These are phyloP conservation scores for Daptonema setosum DNA, from an alignment of 2,888 invertebrate species.

Conservation along the genomic window DNA sequence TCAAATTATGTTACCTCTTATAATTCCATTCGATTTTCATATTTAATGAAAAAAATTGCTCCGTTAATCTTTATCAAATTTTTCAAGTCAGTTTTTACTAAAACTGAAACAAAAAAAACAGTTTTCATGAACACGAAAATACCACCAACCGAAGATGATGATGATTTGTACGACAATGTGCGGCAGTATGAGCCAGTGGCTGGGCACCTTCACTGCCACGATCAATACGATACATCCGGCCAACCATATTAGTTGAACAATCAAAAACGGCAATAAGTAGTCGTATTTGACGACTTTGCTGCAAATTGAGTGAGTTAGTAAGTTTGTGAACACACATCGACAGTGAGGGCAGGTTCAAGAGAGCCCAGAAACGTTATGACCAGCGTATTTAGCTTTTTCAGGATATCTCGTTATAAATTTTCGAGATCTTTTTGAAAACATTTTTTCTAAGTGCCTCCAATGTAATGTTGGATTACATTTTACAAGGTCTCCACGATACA, in stretches of 20 bases:
- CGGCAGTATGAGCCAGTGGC: background rate
- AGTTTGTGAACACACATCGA: background rate
- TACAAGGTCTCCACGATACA: too few relatives aligned
- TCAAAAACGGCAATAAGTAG: background rate
- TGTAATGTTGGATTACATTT: too few relatives aligned
- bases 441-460: too few relatives aligned
- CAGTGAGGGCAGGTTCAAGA: background rate
- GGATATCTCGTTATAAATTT: background rate
- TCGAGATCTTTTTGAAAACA: background rate
- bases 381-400: background rate
- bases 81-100: too few relatives aligned
- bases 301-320: background rate
- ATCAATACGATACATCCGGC: background rate
- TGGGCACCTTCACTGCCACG: background rate
- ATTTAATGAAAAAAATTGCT: too few relatives aligned
- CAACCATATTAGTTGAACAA: background rate
- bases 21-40: too few relatives aligned
- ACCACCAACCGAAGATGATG: too few relatives aligned
- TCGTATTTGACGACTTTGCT: background rate
- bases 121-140: too few relatives aligned
- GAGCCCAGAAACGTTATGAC: background rate
- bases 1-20: too few relatives aligned
- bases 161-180: background rate
- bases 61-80: too few relatives aligned
- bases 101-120: too few relatives aligned